Evolutionary conservation across 2,888 invertebrate genomes (phyloP).

Genomic region (Pedicia rivosa): DNA sequence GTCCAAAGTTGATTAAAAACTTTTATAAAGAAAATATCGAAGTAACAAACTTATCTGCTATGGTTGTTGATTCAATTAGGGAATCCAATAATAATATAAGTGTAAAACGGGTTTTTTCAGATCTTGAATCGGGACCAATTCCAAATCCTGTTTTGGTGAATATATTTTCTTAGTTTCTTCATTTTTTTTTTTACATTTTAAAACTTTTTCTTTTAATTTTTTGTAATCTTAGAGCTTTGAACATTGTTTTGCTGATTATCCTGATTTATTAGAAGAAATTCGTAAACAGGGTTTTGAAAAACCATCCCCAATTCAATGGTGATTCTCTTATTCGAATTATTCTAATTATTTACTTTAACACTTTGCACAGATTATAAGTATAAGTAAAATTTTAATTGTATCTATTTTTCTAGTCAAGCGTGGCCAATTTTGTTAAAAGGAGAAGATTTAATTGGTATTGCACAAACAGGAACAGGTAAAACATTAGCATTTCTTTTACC

Average conservation of each 20-base stretch:
- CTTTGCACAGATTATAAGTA: too few relatives aligned
- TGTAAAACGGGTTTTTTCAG: constrained; percentile 48
- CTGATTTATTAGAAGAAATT: constrained; percentile 70
- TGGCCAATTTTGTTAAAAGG: constrained; percentile 90
- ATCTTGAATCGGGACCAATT: constrained; percentile 26
- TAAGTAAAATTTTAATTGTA: too few relatives aligned
- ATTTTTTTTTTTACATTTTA: constrained; percentile 6
- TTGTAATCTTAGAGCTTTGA: constrained; percentile 61
- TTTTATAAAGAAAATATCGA: constrained; percentile 68
- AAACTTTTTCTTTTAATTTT: constrained; percentile 62
- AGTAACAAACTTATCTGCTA: constrained; percentile 45
- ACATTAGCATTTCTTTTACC: constrained; percentile 88
- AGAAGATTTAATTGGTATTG: constrained; percentile 89
- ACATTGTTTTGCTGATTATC: constrained; percentile 66
- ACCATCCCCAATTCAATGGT: constrained; percentile 86
- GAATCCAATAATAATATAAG: constrained; percentile 53
- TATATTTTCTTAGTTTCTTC: too few relatives aligned
- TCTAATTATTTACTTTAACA: too few relatives aligned
- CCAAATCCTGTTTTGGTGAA: constrained; percentile 24
- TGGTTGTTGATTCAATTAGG: constrained; percentile 48
- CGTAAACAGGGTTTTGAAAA: constrained; percentile 59
- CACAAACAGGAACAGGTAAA: constrained; percentile 90
- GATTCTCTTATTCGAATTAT: too few relatives aligned
- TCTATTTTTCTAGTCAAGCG: too few relatives aligned
- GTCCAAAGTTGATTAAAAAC: constrained; percentile 55